Conservation (phyloP, 2,888 invertebrate species). For the Drosophila buzzatii region DNA sequence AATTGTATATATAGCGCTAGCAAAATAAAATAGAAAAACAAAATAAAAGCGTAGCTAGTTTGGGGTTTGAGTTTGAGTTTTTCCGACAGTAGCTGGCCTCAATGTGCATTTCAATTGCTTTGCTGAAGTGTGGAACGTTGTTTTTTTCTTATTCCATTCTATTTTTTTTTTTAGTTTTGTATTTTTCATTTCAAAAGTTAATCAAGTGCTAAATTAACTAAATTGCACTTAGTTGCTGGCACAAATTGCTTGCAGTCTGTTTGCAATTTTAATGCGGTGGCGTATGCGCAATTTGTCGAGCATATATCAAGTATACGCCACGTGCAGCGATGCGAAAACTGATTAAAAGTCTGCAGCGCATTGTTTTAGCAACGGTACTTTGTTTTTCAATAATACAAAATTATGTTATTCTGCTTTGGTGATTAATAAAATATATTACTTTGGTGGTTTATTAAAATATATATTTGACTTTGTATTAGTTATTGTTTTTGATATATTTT, state of each 20-base stretch:
- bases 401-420: not conserved
- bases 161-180: not conserved
- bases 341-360: constrained; percentile 26
- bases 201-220: constrained; percentile 78
- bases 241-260: constrained; percentile 55
- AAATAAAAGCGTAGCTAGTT: constrained; percentile 44
- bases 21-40: constrained; percentile 25
- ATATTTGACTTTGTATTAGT: not conserved
- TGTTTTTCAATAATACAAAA: not conserved
- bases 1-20: constrained; percentile 19
- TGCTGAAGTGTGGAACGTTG: constrained; percentile 31
- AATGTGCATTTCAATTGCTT: constrained; percentile 76
- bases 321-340: constrained; percentile 21
- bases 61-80: constrained; percentile 63
- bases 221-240: constrained; percentile 65
- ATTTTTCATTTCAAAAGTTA: constrained; percentile 61
- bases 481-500: not conserved
- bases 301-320: constrained; percentile 50
- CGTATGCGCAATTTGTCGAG: constrained; percentile 58
- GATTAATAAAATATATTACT: not conserved
- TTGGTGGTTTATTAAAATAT: not conserved
- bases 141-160: constrained; percentile 22
- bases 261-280: constrained; percentile 44
- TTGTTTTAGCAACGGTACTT: not conserved
- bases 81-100: constrained; percentile 67